A percentile compares a stretch with the other conserved stretches of the same genome.
Evolutionary conservation across 1,140 invertebrate species (phyloP).

Genomic region (Drosophila saltans): DNA sequence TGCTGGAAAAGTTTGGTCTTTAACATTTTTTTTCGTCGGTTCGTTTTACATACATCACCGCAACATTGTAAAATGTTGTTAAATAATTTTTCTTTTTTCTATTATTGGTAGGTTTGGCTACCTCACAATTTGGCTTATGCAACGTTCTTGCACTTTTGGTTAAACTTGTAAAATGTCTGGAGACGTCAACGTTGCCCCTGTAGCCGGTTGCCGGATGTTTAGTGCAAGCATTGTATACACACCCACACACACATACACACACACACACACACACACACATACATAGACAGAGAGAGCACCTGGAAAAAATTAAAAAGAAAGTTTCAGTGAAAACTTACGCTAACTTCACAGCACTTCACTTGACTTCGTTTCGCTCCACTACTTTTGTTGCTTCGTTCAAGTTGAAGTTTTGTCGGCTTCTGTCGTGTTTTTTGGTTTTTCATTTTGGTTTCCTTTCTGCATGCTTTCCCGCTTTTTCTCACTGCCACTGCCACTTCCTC

Average conservation of each 20-base stretch:
- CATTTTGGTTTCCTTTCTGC: slow-evolving; percentile 32
- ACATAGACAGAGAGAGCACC: neutral
- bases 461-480: neutral
- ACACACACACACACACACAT: neutral
- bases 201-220: slow-evolving; percentile 54
- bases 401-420: slow-evolving; percentile 33
- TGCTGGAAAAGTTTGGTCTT: neutral
- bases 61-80: slow-evolving; percentile 61
- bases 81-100: slow-evolving; percentile 51
- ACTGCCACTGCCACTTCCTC: neutral
- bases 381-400: slow-evolving; percentile 20
- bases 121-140: slow-evolving; percentile 6
- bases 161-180: slow-evolving; percentile 45
- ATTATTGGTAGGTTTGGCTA: slow-evolving; percentile 11
- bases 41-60: slow-evolving; percentile 42
- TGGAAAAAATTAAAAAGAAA: slow-evolving; percentile 15
- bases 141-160: slow-evolving; percentile 14
- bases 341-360: slow-evolving; percentile 10
- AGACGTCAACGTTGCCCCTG: slow-evolving; percentile 37
- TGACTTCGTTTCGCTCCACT: slow-evolving; percentile 5
- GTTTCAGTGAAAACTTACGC: slow-evolving; percentile 4
- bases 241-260: neutral
- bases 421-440: slow-evolving; percentile 37
- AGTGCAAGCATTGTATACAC: slow-evolving; percentile 33
- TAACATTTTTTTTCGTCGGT: too few relatives aligned